Percentiles rank a stretch among this genome's conserved stretches.
These are phyloP conservation scores for Plusia festucae DNA, from an alignment of 2,888 invertebrate genomes.

Conservation along the genomic window DNA sequence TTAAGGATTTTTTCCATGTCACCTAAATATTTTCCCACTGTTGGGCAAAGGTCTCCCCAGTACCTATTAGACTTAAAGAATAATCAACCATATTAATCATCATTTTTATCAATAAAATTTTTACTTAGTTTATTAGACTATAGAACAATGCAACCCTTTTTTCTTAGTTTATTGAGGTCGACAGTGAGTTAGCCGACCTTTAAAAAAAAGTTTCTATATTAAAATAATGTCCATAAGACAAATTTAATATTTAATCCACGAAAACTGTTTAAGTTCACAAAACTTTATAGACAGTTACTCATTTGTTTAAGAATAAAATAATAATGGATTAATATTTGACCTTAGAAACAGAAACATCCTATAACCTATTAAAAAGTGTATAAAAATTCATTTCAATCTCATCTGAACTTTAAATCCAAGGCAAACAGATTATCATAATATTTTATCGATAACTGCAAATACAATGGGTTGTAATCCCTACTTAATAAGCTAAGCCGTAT, in stretches of 20 bases:
- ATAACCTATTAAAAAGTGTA: neutral
- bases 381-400: conserved; percentile 5
- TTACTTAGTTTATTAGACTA: too few species aligned
- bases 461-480: conserved; percentile 38
- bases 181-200: neutral
- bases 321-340: neutral
- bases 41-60: too few species aligned
- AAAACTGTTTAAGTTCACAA: neutral
- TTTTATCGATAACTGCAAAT: conserved; percentile 24
- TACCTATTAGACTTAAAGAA: too few species aligned
- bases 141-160: too few species aligned
- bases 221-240: too few species aligned
- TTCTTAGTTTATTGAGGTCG: too few species aligned
- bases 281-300: neutral
- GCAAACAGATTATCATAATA: conserved; percentile 17
- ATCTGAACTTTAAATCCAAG: conserved; percentile 5
- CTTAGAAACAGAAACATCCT: neutral
- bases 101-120: too few species aligned
- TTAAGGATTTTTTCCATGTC: too few species aligned
- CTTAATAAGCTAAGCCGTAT: conserved; percentile 31
- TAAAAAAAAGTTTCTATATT: neutral
- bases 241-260: too few species aligned
- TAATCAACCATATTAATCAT: too few species aligned
- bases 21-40: too few species aligned
- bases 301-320: neutral